A percentile compares a stretch with the other conserved stretches of the same genome.
Evolutionary conservation across 2,888 invertebrate species (phyloP).

Genomic region (Hypomecis punctinalis): DNA sequence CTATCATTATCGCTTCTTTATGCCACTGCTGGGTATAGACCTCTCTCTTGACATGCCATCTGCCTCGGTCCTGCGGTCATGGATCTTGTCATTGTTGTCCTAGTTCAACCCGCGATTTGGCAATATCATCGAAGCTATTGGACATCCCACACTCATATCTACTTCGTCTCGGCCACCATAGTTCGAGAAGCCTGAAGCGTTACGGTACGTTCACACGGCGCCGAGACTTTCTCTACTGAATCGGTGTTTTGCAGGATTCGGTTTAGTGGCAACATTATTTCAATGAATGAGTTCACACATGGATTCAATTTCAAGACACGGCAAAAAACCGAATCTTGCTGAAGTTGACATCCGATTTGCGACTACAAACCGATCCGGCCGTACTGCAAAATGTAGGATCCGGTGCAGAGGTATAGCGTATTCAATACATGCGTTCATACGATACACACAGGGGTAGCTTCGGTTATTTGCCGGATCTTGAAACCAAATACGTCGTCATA

Average conservation of each 20-base stretch:
- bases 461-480: slow-evolving; percentile 38
- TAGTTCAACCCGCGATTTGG: too few species aligned
- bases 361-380: slow-evolving; percentile 34
- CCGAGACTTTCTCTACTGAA: slow-evolving; percentile 37
- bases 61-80: too few species aligned
- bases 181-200: too few species aligned
- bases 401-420: neutral
- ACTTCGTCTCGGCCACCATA: too few species aligned
- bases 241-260: slow-evolving; percentile 42
- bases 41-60: too few species aligned
- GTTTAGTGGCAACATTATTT: slow-evolving; percentile 41
- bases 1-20: too few species aligned
- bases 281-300: slow-evolving; percentile 41
- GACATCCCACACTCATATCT: too few species aligned
- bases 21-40: too few species aligned
- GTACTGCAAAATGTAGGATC: neutral
- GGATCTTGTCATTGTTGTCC: too few species aligned
- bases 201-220: slow-evolving; percentile 20
- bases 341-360: slow-evolving; percentile 42
- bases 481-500: too few species aligned
- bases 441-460: slow-evolving; percentile 39
- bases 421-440: slow-evolving; percentile 31
- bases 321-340: slow-evolving; percentile 40
- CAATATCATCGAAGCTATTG: too few species aligned
- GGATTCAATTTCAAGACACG: slow-evolving; percentile 41